Evolutionary conservation across 2,888 invertebrate genomes (phyloP), one percentile per base, ranked within the genome.

Genomic region (Oeneis ivallda): DNA sequence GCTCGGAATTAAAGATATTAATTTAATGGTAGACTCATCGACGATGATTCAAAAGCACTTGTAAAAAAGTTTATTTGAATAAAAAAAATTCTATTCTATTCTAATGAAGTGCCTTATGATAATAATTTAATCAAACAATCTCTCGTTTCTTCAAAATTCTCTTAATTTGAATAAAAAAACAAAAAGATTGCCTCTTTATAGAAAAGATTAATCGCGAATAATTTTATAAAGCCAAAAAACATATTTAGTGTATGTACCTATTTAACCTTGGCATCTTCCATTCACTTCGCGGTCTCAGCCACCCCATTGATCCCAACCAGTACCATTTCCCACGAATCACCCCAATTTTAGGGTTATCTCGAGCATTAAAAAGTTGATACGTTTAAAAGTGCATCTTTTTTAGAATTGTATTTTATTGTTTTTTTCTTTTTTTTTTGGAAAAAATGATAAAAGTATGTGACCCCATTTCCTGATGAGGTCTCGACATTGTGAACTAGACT

Each of bases 391-490:
- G 84, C 77, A 77, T 86, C 81, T 81, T 83, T 71, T 71, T 71
- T 71, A 13, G 17, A 57, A 57, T 26, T 9, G 13, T 7, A 17
- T 49, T 34, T 26, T 26, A 4, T 26, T 26, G 3, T 2, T 52
- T 62, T 53, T 80, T 76, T 79, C 72, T 66, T 49, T 34, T 52
- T 61, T 52, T 80, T 76, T 80, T 73, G 64, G 52, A 64, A 71
- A 74, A 76, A 76, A 79, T 82, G 84, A 84, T 76, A 71, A 72
- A 71, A 82, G 83, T 81, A 78, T 75, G 77, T 90, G 89, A 91
- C 89, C 90, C 89, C 81, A 83, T 85, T 84, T 76, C 74, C 72
- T 87, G 89, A 89, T 89, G 89, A 90, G 90, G 90, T 90, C 87
- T 74, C 82, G 88, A 87, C 85, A 86, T 76, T 81, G 86, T 82